These are phyloP conservation scores for Sylvia borin DNA, from an alignment of 2,797 vertebrate species.

Conservation along the genomic window DNA sequence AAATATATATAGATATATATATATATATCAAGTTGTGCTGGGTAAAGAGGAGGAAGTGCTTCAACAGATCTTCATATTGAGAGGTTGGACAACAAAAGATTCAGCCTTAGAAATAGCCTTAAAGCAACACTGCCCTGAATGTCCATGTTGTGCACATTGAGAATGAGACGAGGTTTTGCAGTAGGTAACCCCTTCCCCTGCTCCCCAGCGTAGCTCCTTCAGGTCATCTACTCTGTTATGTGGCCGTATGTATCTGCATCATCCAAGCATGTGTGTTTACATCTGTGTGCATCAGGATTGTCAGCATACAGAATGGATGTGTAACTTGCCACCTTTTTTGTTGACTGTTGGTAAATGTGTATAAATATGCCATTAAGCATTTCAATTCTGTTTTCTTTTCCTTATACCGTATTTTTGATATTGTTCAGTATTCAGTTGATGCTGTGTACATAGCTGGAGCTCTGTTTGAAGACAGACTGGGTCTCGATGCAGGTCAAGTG, in stretches of 20 bases:
- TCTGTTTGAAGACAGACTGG: slow-evolving; percentile 49
- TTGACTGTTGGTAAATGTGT: slow-evolving; percentile 68
- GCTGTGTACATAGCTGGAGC: slow-evolving; percentile 27
- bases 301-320: slow-evolving; percentile 68
- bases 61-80: neutral
- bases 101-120: slow-evolving; percentile 73
- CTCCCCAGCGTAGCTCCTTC: slow-evolving; percentile 40
- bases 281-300: slow-evolving; percentile 34
- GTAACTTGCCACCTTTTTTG: slow-evolving; percentile 67
- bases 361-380: slow-evolving; percentile 66
- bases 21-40: slow-evolving; percentile 20
- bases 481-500: neutral
- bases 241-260: slow-evolving; percentile 45
- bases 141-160: slow-evolving; percentile 44
- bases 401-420: slow-evolving; percentile 44
- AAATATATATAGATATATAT: slow-evolving; percentile 27
- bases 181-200: slow-evolving; percentile 10
- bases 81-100: slow-evolving; percentile 12
- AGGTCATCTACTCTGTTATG: slow-evolving; percentile 43
- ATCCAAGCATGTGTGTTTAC: slow-evolving; percentile 63
- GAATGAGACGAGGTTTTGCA: neutral
- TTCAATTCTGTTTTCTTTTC: slow-evolving; percentile 53
- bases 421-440: slow-evolving; percentile 69
- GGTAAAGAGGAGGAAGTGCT: slow-evolving; percentile 36
- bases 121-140: slow-evolving; percentile 74